A percentile compares a stretch with the other conserved stretches of the same genome.
Conservation (phyloP, 2,888 invertebrate genomes). For the Adelphocoris suturalis region DNA sequence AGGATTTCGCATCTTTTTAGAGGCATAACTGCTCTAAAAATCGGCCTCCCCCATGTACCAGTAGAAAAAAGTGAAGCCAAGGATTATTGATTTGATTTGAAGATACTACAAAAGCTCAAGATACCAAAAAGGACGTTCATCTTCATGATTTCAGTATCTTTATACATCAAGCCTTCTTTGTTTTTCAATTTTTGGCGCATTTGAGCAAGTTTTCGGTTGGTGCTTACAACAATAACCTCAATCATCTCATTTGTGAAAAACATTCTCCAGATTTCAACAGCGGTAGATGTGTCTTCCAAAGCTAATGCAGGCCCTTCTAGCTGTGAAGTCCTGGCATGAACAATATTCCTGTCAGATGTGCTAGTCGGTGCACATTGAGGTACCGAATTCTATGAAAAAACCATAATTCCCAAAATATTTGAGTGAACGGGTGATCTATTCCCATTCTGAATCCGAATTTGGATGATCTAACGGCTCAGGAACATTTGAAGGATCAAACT, state of each 20-base stretch:
- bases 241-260: conserved; percentile 44
- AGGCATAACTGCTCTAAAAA: background rate
- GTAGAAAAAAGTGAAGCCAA: background rate
- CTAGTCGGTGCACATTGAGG: background rate
- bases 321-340: background rate
- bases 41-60: background rate
- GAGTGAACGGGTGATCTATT: background rate
- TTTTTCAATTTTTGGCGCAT: conserved; percentile 18
- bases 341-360: conserved; percentile 10
- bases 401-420: conserved; percentile 42
- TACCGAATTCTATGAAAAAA: conserved; percentile 47
- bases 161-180: background rate
- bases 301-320: conserved; percentile 41
- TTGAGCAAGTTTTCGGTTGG: no score
- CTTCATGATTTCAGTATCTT: background rate
- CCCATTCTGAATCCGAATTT: background rate
- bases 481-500: background rate
- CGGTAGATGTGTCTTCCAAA: background rate
- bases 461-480: no score
- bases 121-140: conserved; percentile 4
- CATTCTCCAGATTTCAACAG: conserved; percentile 26
- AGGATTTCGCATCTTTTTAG: background rate
- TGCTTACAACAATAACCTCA: no score
- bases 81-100: background rate
- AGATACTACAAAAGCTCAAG: background rate